Evolutionary conservation across 2,797 vertebrate genomes (phyloP).

Genomic region (Ctenopoma kingsleyae): DNA sequence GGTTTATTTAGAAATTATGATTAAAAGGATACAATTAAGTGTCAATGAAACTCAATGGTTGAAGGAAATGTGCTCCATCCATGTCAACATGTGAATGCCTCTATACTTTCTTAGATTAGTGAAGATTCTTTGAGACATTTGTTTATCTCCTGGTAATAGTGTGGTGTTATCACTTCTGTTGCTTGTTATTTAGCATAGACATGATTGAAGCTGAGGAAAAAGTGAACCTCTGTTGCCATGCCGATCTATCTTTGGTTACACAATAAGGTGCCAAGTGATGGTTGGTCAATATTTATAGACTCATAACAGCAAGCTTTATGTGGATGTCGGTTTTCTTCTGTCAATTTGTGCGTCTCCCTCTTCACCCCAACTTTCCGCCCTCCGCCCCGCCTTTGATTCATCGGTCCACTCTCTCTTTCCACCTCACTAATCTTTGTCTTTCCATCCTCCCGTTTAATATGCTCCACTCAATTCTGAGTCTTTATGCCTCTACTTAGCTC

Average conservation of each 20-base stretch:
- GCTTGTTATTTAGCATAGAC: constrained; percentile 38
- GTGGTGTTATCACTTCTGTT: constrained; percentile 8
- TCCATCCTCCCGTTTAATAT: constrained; percentile 37
- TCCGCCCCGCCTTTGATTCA: constrained; percentile 13
- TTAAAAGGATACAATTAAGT: too few species aligned
- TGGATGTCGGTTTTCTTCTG: constrained; percentile 3
- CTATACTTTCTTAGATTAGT: neutral
- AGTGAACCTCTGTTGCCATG: constrained; percentile 70
- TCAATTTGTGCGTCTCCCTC: constrained; percentile 23
- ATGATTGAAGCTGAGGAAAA: constrained; percentile 35
- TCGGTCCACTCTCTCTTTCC: constrained; percentile 30
- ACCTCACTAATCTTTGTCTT: constrained; percentile 47
- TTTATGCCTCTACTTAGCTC: constrained; percentile 51
- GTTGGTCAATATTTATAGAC: constrained; percentile 76
- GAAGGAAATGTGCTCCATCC: too few species aligned
- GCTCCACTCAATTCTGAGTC: constrained; percentile 34
- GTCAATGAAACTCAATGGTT: too few species aligned
- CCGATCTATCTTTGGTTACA: constrained; percentile 72
- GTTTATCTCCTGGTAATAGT: neutral
- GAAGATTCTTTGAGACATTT: neutral
- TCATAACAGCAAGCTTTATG: constrained; percentile 49
- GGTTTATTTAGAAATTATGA: neutral
- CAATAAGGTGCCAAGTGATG: constrained; percentile 54
- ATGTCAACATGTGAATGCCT: too few species aligned
- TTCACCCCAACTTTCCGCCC: constrained; percentile 7